These are phyloP conservation scores for Varanus komodoensis DNA, from an alignment of 2,113 vertebrate genomes.

Conservation along the genomic window DNA sequence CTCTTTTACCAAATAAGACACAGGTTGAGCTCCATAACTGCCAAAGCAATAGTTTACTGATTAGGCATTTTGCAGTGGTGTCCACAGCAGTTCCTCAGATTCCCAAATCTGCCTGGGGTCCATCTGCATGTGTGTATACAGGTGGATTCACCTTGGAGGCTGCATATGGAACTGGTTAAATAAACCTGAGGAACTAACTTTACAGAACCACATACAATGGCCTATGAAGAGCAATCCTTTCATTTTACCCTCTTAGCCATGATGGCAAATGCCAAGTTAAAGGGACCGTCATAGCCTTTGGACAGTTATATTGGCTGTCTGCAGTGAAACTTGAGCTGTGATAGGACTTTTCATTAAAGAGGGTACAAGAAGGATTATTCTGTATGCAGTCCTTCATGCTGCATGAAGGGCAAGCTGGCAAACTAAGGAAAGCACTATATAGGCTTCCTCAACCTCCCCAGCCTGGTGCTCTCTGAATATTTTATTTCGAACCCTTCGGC, in stretches of 20 bases:
- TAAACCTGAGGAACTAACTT: background rate
- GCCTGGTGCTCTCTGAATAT: constrained; percentile 39
- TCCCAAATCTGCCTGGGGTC: too few relatives aligned
- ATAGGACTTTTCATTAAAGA: background rate
- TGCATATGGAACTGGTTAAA: background rate
- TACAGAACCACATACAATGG: background rate
- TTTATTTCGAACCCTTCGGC: too few relatives aligned
- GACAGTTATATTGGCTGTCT: constrained; percentile 4
- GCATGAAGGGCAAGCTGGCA: constrained; percentile 2
- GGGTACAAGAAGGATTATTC: fast-evolving
- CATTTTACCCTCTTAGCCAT: background rate
- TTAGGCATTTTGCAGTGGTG: too few relatives aligned
- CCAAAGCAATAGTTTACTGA: too few relatives aligned
- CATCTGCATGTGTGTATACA: too few relatives aligned
- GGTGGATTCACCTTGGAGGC: background rate
- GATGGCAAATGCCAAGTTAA: background rate
- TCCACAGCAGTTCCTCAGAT: too few relatives aligned
- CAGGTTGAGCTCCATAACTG: too few relatives aligned
- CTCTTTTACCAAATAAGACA: too few relatives aligned
- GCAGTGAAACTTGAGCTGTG: background rate
- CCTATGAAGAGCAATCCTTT: background rate
- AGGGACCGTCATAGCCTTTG: background rate
- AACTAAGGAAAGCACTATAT: background rate
- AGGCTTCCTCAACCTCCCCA: constrained; percentile 30
- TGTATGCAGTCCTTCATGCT: background rate